Evolutionary conservation across 1,140 invertebrate species (phyloP).

Genomic region (Pollicipes pollicipes): DNA sequence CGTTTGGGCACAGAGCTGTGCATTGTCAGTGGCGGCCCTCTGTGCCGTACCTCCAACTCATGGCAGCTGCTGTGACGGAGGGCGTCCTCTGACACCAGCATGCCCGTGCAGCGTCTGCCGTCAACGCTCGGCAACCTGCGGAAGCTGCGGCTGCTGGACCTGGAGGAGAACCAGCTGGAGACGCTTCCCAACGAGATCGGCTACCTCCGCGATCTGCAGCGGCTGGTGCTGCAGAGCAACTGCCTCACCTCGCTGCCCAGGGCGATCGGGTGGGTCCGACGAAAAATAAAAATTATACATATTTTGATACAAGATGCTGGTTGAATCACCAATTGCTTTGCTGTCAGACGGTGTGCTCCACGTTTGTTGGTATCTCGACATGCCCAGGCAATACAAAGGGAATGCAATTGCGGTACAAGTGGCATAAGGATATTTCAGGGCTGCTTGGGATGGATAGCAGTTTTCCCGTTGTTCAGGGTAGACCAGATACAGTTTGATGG

Average conservation of each 20-base stretch:
- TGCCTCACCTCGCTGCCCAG: slow-evolving; percentile 73
- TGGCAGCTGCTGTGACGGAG: no score
- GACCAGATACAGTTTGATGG: no score
- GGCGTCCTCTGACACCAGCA: no score
- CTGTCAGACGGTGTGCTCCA: neutral
- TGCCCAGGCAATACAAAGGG: neutral
- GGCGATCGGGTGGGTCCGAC: slow-evolving; percentile 52
- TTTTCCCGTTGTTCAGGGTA: no score
- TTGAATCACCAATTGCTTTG: neutral
- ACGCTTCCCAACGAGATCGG: slow-evolving; percentile 86
- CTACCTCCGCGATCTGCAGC: slow-evolving; percentile 68
- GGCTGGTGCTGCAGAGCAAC: slow-evolving; percentile 84
- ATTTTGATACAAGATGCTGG: neutral
- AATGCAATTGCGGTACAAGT: no score
- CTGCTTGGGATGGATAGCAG: no score
- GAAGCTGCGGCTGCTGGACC: slow-evolving; percentile 81
- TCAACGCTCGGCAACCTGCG: slow-evolving; percentile 71
- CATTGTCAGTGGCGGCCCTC: no score
- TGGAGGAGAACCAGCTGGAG: slow-evolving; percentile 93
- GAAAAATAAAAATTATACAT: neutral
- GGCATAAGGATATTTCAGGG: no score
- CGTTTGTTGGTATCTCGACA: neutral
- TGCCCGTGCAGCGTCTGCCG: slow-evolving; percentile 37
- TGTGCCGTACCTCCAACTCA: no score
- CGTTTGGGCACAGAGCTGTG: no score